Base-by-base conservation (phyloP, 2,113 vertebrate genomes). In the Monopterus albus region DNA sequence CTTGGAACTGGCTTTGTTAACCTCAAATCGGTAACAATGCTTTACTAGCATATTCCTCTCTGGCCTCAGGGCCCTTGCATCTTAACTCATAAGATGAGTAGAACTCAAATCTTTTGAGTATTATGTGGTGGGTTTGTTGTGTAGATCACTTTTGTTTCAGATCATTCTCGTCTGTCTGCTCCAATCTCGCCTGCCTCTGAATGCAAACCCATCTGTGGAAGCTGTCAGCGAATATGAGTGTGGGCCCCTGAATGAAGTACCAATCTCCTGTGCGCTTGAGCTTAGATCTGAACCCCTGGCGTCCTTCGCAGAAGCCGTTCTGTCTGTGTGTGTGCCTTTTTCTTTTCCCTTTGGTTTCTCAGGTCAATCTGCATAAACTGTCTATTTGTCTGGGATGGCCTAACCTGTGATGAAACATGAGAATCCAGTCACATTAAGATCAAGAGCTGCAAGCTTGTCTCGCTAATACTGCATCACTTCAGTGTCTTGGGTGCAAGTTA, bases 101-200 rank as follows among this genome's bases (percentile, higher is more conserved):
- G 75, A 87, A 77, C 73, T 75, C 73, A 20, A 87, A 76, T 86
- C 79, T 80, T n/a, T 84, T 86, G 64, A 87, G 84, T 90, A 75
- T 72, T 89, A 81, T 92, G 88, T 92, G 89, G 91, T 92, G 91
- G 91, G 90, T 91, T 87, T 91, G 87, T 93, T 91, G 81, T 91
- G 87, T 88, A 92, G 90, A 87, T 90, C 85, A 91, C 82, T 92
- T 93, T 92, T 93, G 91, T 94, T 94, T 90, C 93, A 94, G 93
- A 93, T 93, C 87, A 85, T 90, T 88, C 74, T 89, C 88, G 81
- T 90, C 91, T 92, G 89, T 93, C 90, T 50, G 51, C 92, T 91
- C 68, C 86, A 81, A 91, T 90, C 86, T 88, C 90, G 71, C 90
- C 92, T 90, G 88, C 92, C 89, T 89, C 91, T 91, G 90, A 93